Conservation (phyloP, 1,140 invertebrate species). For the Oryctes rhinoceros region DNA sequence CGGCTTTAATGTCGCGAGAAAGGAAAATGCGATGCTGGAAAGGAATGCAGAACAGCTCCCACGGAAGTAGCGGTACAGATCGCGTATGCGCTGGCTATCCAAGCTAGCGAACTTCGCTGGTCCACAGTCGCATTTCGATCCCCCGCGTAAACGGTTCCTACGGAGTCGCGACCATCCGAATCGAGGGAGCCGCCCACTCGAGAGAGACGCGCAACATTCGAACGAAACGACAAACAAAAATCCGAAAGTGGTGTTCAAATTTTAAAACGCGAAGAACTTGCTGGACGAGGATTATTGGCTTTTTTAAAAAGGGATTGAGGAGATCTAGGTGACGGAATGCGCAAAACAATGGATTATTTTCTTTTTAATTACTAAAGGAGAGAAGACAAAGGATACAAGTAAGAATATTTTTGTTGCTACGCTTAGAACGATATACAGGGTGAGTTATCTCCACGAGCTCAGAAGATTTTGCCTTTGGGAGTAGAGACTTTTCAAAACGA, state of each 20-base stretch:
- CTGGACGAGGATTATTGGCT: no score
- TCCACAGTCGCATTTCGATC: conserved; percentile 25
- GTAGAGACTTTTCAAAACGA: no score
- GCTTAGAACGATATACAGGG: no score
- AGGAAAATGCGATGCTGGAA: background rate
- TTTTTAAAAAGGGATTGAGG: background rate
- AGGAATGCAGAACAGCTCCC: conserved; percentile 2
- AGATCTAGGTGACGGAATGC: background rate
- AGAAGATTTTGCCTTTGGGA: no score
- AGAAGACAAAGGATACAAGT: no score
- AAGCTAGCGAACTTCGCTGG: conserved; percentile 22
- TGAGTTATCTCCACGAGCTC: no score
- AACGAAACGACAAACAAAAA: background rate
- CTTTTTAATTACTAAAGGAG: no score
- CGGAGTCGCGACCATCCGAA: background rate
- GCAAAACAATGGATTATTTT: conserved; percentile 4
- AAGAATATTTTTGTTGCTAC: no score
- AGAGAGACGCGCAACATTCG: background rate
- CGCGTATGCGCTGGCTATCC: conserved; percentile 29
- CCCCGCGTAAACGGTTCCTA: conserved; percentile 4
- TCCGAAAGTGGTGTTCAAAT: background rate
- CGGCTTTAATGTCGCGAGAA: background rate
- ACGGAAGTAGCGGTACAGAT: conserved; percentile 16
- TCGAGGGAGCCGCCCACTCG: conserved; percentile 9
- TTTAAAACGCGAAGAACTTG: background rate